Evolutionary conservation across 2,797 vertebrate genomes (phyloP).

Genomic region (Danionella dracula): DNA sequence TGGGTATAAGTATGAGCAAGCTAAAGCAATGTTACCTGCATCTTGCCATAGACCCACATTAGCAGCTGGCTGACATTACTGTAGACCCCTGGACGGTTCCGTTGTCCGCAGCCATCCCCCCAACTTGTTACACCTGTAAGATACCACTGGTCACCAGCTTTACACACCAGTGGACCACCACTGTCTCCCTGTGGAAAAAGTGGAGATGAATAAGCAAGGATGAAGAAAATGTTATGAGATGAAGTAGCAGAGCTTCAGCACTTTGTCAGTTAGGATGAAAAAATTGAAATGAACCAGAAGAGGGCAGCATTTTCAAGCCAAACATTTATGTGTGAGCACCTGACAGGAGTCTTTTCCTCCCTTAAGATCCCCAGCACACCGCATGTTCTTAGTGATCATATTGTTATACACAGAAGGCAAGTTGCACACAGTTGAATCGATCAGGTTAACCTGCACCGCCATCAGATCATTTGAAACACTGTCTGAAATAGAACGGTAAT

Average conservation of each 20-base stretch:
- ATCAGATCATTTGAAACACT: constrained; percentile 65
- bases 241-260: too few species aligned
- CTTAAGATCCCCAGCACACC: constrained; percentile 74
- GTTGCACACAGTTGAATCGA: constrained; percentile 70
- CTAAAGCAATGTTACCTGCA: constrained; percentile 82
- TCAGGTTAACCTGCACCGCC: constrained; percentile 70
- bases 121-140: constrained; percentile 78
- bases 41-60: constrained; percentile 74
- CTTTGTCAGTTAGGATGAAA: background rate
- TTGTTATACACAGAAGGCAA: constrained; percentile 62
- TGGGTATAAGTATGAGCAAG: too few species aligned
- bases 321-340: constrained; percentile 52
- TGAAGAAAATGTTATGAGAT: too few species aligned
- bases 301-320: background rate
- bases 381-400: constrained; percentile 69
- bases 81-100: constrained; percentile 74
- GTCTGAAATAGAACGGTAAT: constrained; percentile 16
- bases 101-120: constrained; percentile 75
- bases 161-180: constrained; percentile 77
- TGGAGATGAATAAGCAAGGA: background rate
- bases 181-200: constrained; percentile 72
- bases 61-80: constrained; percentile 65
- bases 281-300: background rate
- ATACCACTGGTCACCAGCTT: constrained; percentile 65
- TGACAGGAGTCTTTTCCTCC: constrained; percentile 78